Evolutionary conservation across 2,113 vertebrate genomes (phyloP).

Genomic region (Bufo gargarizans): DNA sequence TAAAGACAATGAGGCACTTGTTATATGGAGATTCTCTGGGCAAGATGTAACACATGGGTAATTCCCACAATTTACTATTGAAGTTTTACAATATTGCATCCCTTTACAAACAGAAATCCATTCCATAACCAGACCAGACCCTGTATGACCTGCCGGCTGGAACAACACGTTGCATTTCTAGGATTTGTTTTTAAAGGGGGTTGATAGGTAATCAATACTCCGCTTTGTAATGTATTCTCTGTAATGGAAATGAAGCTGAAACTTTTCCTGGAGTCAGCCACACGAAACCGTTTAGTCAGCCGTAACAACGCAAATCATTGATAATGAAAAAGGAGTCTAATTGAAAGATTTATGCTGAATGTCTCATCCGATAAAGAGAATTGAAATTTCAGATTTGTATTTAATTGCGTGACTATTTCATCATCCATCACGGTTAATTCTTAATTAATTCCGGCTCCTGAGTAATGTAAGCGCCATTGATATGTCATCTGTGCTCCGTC

Average conservation of each 20-base stretch:
- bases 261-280: background rate
- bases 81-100: background rate
- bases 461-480: background rate
- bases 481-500: constrained; percentile 19
- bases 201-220: constrained; percentile 50
- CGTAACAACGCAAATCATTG: constrained; percentile 45
- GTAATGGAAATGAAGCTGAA: constrained; percentile 28
- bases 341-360: constrained; percentile 24
- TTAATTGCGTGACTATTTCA: constrained; percentile 22
- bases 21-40: too few relatives aligned
- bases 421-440: constrained; percentile 21
- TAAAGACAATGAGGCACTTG: too few relatives aligned
- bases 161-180: background rate
- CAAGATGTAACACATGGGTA: too few relatives aligned
- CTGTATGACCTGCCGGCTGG: background rate
- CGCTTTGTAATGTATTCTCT: constrained; percentile 40
- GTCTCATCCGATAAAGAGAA: constrained; percentile 34
- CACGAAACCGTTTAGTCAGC: constrained; percentile 31
- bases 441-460: constrained; percentile 25
- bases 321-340: constrained; percentile 38
- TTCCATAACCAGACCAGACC: background rate
- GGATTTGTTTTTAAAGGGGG: constrained; percentile 18
- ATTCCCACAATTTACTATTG: background rate
- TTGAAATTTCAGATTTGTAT: constrained; percentile 39
- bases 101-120: constrained; percentile 9